Evolutionary conservation across 2,888 invertebrate genomes (phyloP).

Genomic region (Agrotis clavis): DNA sequence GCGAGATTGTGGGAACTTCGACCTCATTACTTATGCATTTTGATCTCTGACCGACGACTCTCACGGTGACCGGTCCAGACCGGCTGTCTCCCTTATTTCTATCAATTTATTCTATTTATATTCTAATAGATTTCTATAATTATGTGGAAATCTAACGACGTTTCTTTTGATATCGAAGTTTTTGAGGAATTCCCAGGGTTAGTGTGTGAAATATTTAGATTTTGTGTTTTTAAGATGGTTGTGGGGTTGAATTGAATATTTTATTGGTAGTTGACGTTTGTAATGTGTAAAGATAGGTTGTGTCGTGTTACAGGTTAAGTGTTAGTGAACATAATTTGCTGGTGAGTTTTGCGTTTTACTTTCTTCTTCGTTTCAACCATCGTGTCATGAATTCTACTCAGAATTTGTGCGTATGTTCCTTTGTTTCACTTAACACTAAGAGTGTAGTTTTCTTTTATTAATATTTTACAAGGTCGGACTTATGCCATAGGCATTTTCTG

Average conservation of each 20-base stretch:
- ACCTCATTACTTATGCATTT: constrained; percentile 64
- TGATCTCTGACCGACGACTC: constrained; percentile 82
- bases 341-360: constrained; percentile 16
- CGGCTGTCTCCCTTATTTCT: constrained; percentile 72
- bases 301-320: constrained; percentile 29
- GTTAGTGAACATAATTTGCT: neutral
- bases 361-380: neutral
- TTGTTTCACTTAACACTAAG: neutral
- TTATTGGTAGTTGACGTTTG: constrained; percentile 28
- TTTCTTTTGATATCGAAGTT: constrained; percentile 64
- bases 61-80: constrained; percentile 83
- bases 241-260: constrained; percentile 41
- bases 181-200: constrained; percentile 70
- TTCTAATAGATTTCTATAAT: constrained; percentile 76
- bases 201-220: constrained; percentile 55
- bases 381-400: no score
- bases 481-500: no score
- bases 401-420: neutral
- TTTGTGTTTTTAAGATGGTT: constrained; percentile 48
- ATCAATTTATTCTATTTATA: constrained; percentile 79
- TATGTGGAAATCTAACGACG: constrained; percentile 74
- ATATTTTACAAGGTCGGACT: no score
- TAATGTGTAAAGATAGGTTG: constrained; percentile 19
- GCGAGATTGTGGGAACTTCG: constrained; percentile 81
- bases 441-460: no score